Evolutionary conservation across 2,797 vertebrate species (phyloP).

Genomic region (Peromyscus aztecus): DNA sequence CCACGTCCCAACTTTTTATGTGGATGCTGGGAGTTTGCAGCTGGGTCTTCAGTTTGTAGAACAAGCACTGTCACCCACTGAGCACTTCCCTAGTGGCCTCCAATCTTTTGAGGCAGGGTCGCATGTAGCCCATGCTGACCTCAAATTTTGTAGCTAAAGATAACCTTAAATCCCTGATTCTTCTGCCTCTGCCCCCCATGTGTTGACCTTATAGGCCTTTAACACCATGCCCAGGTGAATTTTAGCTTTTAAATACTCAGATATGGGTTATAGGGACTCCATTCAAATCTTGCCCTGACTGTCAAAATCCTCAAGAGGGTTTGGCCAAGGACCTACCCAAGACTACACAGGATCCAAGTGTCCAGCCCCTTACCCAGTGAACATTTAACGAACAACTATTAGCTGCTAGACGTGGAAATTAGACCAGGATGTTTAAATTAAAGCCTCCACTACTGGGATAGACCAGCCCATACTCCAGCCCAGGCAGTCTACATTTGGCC

Average conservation of each 20-base stretch:
- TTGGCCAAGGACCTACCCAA: neutral
- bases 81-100: neutral
- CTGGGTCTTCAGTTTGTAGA: neutral
- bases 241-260: slow-evolving; percentile 11
- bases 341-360: neutral
- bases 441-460: too few species aligned
- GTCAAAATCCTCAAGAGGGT: neutral
- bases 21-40: neutral
- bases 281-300: neutral
- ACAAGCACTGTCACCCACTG: neutral
- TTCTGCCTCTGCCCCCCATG: neutral
- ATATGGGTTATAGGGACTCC: too few species aligned
- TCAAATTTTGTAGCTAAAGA: neutral
- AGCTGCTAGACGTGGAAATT: neutral
- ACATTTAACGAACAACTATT: neutral
- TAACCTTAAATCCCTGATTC: neutral
- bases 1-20: too few species aligned
- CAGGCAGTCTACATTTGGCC: neutral
- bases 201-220: neutral
- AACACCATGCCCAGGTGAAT: neutral
- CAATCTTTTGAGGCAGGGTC: neutral
- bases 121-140: neutral
- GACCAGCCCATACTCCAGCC: rapidly evolving
- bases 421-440: neutral
- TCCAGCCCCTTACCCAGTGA: neutral